These are phyloP conservation scores for Bombus superbus DNA, from an alignment of 1,140 invertebrate species.

Conservation along the genomic window DNA sequence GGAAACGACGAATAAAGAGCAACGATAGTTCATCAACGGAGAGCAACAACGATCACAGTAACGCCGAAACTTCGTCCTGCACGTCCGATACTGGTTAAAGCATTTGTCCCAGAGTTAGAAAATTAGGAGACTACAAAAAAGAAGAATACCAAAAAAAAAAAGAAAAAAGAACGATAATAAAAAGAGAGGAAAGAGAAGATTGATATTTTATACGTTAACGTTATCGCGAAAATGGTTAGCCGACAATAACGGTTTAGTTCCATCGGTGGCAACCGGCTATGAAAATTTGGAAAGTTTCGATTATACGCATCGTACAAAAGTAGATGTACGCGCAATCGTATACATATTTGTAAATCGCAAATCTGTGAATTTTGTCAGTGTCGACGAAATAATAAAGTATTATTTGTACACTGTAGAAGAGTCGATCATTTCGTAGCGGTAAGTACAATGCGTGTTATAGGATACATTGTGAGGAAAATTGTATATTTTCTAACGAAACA, in stretches of 20 bases:
- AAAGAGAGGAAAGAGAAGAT: neutral
- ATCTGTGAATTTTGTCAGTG: slow-evolving; percentile 56
- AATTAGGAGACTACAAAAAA: slow-evolving; percentile 2
- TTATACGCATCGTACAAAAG: neutral
- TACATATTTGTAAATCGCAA: slow-evolving; percentile 47
- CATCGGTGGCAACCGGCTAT: neutral
- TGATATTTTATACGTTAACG: slow-evolving; percentile 6
- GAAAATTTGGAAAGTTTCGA: neutral
- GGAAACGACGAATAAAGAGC: slow-evolving; percentile 80
- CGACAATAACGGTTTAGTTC: slow-evolving; percentile 31
- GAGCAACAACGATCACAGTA: slow-evolving; percentile 82
- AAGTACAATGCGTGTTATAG: neutral
- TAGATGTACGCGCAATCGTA: slow-evolving; percentile 5
- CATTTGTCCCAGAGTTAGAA: slow-evolving; percentile 7
- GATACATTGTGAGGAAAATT: neutral
- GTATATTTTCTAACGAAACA: neutral
- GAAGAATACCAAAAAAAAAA: slow-evolving; percentile 3
- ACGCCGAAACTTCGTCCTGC: slow-evolving; percentile 81
- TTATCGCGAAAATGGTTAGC: slow-evolving; percentile 16
- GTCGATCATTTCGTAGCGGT: slow-evolving; percentile 54
- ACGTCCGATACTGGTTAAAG: slow-evolving; percentile 82
- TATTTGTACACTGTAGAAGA: slow-evolving; percentile 59
- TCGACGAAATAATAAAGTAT: slow-evolving; percentile 57
- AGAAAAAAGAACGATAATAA: neutral
- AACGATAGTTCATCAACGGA: slow-evolving; percentile 83